Evolutionary conservation across 2,888 invertebrate genomes (phyloP).

Genomic region (Crocallis elinguaria): DNA sequence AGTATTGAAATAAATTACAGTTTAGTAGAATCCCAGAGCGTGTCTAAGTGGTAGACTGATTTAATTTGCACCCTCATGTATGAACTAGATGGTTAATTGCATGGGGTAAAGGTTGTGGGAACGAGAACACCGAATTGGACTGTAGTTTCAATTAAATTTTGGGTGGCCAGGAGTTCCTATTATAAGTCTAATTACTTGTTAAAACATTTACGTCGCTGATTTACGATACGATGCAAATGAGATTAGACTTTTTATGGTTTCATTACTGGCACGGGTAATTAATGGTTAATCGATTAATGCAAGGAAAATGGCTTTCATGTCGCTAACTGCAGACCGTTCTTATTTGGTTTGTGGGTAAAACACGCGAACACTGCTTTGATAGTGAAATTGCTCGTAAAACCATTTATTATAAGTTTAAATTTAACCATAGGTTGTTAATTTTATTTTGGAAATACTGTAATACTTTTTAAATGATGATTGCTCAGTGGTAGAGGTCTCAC

Average conservation of each 20-base stretch:
- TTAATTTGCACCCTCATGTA: constrained; percentile 59
- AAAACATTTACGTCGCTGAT: constrained; percentile 47
- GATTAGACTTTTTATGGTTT: constrained; percentile 47
- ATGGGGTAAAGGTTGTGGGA: constrained; percentile 34
- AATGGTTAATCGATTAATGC: constrained; percentile 45
- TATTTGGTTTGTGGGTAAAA: constrained; percentile 14
- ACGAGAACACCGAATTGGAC: constrained; percentile 47
- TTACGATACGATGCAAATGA: constrained; percentile 43
- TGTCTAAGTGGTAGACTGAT: constrained; percentile 28
- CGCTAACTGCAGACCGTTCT: constrained; percentile 24
- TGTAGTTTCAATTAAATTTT: constrained; percentile 56
- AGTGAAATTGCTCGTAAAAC: background rate
- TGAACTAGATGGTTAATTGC: constrained; percentile 52
- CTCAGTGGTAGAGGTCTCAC: too few species aligned
- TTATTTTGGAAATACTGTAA: too few species aligned
- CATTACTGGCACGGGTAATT: constrained; percentile 40
- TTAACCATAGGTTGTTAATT: too few species aligned
- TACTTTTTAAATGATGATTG: too few species aligned
- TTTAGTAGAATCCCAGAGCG: background rate
- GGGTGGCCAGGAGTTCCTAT: constrained; percentile 48
- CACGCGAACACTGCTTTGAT: constrained; percentile 7
- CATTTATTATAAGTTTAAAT: too few species aligned
- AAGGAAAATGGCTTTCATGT: constrained; percentile 39
- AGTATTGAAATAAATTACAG: too few species aligned
- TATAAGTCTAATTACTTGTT: constrained; percentile 36